Evolutionary conservation across 2,113 vertebrate species (phyloP).

Genomic region (Neotoma lepida): DNA sequence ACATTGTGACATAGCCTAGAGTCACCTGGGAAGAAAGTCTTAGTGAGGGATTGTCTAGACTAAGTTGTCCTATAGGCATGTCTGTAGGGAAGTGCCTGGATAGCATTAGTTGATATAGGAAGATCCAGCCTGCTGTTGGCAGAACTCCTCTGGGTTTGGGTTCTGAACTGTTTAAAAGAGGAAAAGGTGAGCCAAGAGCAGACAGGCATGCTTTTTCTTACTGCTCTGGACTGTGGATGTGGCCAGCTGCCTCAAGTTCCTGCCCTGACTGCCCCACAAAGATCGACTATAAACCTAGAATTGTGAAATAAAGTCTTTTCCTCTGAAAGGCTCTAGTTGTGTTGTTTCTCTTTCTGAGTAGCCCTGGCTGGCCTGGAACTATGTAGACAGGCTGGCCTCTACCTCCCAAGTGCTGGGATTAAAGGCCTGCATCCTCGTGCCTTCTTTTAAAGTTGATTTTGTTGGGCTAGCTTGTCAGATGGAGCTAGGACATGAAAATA

Average conservation of each 20-base stretch:
- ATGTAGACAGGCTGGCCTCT: not conserved
- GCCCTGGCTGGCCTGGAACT: not conserved
- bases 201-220: not conserved
- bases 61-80: not conserved
- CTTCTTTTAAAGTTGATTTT: not conserved
- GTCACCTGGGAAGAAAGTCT: not conserved
- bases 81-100: not conserved
- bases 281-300: not conserved
- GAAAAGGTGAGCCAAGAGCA: not conserved
- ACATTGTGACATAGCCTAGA: not conserved
- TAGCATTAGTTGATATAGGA: not conserved
- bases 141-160: not conserved
- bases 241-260: not conserved
- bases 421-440: not conserved
- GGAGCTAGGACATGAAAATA: not conserved
- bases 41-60: not conserved
- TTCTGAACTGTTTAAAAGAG: not conserved
- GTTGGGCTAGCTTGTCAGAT: not conserved
- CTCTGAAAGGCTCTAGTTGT: not conserved
- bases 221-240: no score
- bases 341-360: not conserved
- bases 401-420: not conserved
- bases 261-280: not conserved
- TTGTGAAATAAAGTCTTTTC: not conserved
- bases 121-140: not conserved